Percentiles rank a stretch among this genome's conserved stretches.
These are phyloP conservation scores for Portevinia maculata DNA, from an alignment of 2,888 invertebrate species.

Conservation along the genomic window DNA sequence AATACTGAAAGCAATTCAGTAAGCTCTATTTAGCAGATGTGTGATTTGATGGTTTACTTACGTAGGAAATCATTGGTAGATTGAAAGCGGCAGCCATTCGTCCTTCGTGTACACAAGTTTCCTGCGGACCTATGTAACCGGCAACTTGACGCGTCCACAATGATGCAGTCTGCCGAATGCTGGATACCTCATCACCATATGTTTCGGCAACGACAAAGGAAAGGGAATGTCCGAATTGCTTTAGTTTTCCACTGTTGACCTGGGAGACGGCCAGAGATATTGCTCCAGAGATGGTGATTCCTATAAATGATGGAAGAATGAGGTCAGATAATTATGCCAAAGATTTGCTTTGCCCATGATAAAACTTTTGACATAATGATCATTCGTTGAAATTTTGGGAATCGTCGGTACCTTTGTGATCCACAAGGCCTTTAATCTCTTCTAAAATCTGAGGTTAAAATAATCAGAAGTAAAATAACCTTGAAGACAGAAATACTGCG, in stretches of 20 bases:
- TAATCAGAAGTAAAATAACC: too few species aligned
- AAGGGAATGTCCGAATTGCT: conserved; percentile 87
- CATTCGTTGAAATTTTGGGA: too few species aligned
- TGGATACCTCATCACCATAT: conserved; percentile 93
- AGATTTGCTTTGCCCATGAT: too few species aligned
- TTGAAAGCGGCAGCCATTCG: conserved; percentile 97
- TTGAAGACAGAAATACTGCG: too few species aligned
- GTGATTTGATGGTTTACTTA: conserved; percentile 84
- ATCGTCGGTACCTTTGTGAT: too few species aligned
- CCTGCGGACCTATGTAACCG: conserved; percentile 94
- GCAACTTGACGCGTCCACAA: conserved; percentile 93
- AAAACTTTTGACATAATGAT: too few species aligned
- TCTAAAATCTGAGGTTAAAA: too few species aligned
- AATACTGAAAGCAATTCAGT: conserved; percentile 87
- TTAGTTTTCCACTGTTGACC: conserved; percentile 87
- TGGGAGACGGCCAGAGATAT: conserved; percentile 94
- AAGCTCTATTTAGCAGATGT: neutral
- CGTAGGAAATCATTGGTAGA: conserved; percentile 97
- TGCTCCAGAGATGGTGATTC: conserved; percentile 89
- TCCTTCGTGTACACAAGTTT: conserved; percentile 94
- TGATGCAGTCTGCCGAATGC: conserved; percentile 92
- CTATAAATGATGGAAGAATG: conserved; percentile 76
- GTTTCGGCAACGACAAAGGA: conserved; percentile 94
- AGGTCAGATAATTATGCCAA: neutral
- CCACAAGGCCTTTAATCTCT: too few species aligned